Evolutionary conservation across 2,797 vertebrate genomes (phyloP).

Genomic region (Ptychadena robeensis): DNA sequence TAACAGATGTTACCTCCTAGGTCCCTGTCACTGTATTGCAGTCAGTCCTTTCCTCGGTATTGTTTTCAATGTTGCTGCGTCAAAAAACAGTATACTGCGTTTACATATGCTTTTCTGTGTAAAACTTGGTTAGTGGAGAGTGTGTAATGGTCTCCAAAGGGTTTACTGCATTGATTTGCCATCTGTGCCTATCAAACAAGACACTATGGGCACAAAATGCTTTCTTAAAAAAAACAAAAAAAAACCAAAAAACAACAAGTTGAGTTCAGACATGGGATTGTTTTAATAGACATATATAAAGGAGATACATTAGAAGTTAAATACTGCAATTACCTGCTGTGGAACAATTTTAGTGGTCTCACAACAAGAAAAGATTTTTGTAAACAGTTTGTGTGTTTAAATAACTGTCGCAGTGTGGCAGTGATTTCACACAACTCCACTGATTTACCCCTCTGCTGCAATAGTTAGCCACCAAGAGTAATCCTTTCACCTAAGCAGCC

Average conservation of each 20-base stretch:
- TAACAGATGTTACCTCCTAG: conserved; percentile 19
- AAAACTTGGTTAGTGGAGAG: background rate
- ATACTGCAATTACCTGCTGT: background rate
- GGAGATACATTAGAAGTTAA: background rate
- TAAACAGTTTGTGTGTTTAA: background rate
- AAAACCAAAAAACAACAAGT: too few species aligned
- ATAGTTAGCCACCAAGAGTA: background rate
- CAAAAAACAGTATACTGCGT: background rate
- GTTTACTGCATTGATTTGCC: conserved; percentile 2
- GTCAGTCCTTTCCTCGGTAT: background rate
- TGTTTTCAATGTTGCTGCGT: conserved; percentile 5
- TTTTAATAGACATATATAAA: background rate
- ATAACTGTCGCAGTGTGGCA: too few species aligned
- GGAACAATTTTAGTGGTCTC: too few species aligned
- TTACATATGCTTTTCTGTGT: background rate
- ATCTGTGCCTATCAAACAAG: background rate
- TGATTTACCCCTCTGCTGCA: background rate
- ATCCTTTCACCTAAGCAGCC: background rate
- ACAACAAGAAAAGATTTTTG: too few species aligned
- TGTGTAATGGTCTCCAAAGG: conserved; percentile 2
- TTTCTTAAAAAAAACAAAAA: too few species aligned
- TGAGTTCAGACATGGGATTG: background rate
- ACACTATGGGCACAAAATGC: background rate
- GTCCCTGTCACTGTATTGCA: background rate
- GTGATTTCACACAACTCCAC: background rate